phyloP scores from a whole-genome alignment of 2,797 vertebrate genomes.

The Nannoperca obscura region DNA sequence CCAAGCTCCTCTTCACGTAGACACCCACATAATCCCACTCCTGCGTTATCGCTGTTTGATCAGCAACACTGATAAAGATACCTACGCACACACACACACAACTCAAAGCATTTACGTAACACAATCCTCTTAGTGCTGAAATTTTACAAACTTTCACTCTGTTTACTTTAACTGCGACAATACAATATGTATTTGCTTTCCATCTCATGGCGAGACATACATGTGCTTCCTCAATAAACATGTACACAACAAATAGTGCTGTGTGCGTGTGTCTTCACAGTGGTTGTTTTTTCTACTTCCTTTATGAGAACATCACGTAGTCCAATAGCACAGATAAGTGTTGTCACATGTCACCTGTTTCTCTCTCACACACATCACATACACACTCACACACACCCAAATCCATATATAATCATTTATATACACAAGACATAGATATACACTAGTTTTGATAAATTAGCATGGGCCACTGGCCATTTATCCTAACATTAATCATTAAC shows the following conservation, averaged over 20 bases:
- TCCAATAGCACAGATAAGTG: slow-evolving; percentile 1
- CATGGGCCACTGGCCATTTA: slow-evolving; percentile 2
- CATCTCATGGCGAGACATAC: slow-evolving; percentile 3
- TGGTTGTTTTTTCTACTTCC: neutral
- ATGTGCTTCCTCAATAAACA: slow-evolving; percentile 30
- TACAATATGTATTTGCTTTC: slow-evolving; percentile 21
- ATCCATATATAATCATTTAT: slow-evolving; percentile 2
- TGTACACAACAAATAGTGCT: slow-evolving; percentile 12
- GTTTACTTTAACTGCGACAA: slow-evolving; percentile 15
- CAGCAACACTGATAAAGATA: slow-evolving; percentile 49
- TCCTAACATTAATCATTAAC: neutral
- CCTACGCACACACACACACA: neutral
- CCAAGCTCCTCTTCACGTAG: slow-evolving; percentile 50
- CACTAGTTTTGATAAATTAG: slow-evolving; percentile 1
- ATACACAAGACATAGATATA: slow-evolving; percentile 7
- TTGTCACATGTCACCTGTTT: slow-evolving; percentile 36
- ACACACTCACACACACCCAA: slow-evolving; percentile 11
- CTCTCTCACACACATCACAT: neutral
- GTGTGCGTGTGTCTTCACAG: neutral
- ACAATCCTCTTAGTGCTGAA: slow-evolving; percentile 37
- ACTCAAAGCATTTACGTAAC: slow-evolving; percentile 41
- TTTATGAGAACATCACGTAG: slow-evolving; percentile 19
- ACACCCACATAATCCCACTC: slow-evolving; percentile 56
- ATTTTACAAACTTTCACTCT: slow-evolving; percentile 39
- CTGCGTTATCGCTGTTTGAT: slow-evolving; percentile 40